Evolutionary conservation across 2,888 invertebrate species (phyloP).

Genomic region (Zaprionus obscuricornis): DNA sequence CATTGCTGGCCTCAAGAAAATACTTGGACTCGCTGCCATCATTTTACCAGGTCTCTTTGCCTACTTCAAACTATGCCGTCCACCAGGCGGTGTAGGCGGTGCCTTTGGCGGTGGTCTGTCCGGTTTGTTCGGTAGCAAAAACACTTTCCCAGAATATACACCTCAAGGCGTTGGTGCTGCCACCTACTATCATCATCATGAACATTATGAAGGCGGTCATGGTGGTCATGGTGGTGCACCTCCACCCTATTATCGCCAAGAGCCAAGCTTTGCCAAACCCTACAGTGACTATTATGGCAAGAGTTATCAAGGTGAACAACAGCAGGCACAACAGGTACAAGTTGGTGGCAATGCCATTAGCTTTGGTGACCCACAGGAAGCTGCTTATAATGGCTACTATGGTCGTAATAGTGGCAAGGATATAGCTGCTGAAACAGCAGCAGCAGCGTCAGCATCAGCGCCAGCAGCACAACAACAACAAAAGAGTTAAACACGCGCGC

Average conservation of each 20-base stretch:
- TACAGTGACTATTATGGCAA: conserved; percentile 84
- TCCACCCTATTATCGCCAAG: conserved; percentile 75
- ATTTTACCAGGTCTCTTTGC: conserved; percentile 92
- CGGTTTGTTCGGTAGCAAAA: conserved; percentile 77
- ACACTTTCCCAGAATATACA: conserved; percentile 86
- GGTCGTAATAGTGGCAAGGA: conserved; percentile 85
- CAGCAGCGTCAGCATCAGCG: too few relatives aligned
- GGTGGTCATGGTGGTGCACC: conserved; percentile 55
- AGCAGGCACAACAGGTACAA: conserved; percentile 34
- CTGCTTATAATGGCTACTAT: conserved; percentile 90
- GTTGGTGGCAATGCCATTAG: conserved; percentile 84
- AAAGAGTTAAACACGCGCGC: conserved; percentile 44
- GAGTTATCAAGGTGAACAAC: conserved; percentile 72
- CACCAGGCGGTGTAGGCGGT: conserved; percentile 85
- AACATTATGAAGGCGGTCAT: conserved; percentile 77
- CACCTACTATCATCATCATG: conserved; percentile 84
- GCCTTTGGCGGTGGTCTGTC: conserved; percentile 82
- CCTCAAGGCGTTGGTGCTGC: conserved; percentile 90
- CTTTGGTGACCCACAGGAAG: conserved; percentile 87
- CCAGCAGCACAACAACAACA: conserved; percentile 36
- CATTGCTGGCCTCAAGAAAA: conserved; percentile 92
- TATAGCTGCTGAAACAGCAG: conserved; percentile 72
- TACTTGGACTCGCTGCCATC: conserved; percentile 91
- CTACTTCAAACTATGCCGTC: conserved; percentile 93
- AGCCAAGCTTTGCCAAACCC: conserved; percentile 80